Evolutionary conservation across 37 sponge, comb jelly and placozoan species (phyloP).

Genomic region (Haliclona indistincta): DNA sequence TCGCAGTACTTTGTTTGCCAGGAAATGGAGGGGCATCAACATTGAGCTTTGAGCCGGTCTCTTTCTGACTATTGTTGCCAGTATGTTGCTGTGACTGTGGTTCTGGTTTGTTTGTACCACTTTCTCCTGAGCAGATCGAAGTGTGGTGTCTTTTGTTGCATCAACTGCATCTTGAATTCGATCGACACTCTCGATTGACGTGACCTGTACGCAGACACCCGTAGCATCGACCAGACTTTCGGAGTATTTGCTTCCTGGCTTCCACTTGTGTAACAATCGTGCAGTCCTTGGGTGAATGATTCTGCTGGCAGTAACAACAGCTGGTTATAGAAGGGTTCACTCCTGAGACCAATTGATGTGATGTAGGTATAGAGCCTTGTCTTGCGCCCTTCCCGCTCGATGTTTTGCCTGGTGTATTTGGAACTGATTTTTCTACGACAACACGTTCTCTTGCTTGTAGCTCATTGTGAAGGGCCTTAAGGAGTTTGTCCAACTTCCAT

Average conservation of each 20-base stretch:
- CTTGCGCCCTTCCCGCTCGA: too few species aligned
- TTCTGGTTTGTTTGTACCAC: neutral
- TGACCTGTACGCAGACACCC: neutral
- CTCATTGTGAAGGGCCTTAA: neutral
- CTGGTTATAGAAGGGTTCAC: too few species aligned
- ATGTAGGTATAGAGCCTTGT: too few species aligned
- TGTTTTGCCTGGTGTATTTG: too few species aligned
- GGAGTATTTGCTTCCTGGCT: constrained; percentile 7
- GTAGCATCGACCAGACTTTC: constrained; percentile 13
- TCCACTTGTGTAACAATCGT: too few species aligned
- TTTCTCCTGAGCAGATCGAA: neutral
- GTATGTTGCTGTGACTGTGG: neutral
- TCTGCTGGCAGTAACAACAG: too few species aligned
- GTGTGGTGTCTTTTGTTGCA: neutral
- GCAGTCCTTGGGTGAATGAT: too few species aligned
- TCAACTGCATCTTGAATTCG: neutral
- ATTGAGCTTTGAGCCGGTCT: neutral
- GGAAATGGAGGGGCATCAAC: neutral
- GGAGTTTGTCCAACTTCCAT: neutral
- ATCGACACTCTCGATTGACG: neutral
- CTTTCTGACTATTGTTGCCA: neutral
- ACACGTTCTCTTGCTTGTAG: constrained; percentile 14
- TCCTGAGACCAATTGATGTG: too few species aligned
- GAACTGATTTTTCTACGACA: too few species aligned
- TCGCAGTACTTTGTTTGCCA: neutral